These are phyloP conservation scores for Drosophila pectinifera DNA, from an alignment of 1,140 invertebrate species.

Conservation along the genomic window DNA sequence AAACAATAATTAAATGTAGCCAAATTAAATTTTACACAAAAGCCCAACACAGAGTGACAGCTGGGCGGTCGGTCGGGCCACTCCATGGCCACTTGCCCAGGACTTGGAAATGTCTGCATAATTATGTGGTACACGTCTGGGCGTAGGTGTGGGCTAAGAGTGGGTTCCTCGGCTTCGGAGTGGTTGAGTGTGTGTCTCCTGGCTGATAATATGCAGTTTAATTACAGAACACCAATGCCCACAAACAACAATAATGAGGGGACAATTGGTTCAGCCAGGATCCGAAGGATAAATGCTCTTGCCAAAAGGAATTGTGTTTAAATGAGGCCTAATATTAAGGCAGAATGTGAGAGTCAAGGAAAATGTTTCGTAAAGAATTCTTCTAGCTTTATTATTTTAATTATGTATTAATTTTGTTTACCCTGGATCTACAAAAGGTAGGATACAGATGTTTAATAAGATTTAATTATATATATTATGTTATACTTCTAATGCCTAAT, in stretches of 20 bases:
- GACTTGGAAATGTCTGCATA: conserved; percentile 66
- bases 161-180: conserved; percentile 7
- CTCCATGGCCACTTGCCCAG: conserved; percentile 9
- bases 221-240: conserved; percentile 67
- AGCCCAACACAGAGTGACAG: conserved; percentile 72
- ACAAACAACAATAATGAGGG: conserved; percentile 72
- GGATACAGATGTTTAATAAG: no score
- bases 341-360: no score
- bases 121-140: conserved; percentile 57
- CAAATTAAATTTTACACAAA: conserved; percentile 77
- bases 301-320: not conserved
- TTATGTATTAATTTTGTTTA: not conserved
- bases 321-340: no score
- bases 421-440: no score
- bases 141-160: conserved; percentile 1
- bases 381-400: no score
- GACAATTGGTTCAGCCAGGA: not conserved
- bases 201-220: conserved; percentile 78
- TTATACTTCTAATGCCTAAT: no score
- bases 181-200: conserved; percentile 23
- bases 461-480: no score
- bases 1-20: conserved; percentile 83
- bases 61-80: conserved; percentile 35
- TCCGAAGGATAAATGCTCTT: conserved; percentile 45
- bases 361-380: not conserved